phyloP scores from a whole-genome alignment of 2,797 vertebrate genomes.

The Otus scops region DNA sequence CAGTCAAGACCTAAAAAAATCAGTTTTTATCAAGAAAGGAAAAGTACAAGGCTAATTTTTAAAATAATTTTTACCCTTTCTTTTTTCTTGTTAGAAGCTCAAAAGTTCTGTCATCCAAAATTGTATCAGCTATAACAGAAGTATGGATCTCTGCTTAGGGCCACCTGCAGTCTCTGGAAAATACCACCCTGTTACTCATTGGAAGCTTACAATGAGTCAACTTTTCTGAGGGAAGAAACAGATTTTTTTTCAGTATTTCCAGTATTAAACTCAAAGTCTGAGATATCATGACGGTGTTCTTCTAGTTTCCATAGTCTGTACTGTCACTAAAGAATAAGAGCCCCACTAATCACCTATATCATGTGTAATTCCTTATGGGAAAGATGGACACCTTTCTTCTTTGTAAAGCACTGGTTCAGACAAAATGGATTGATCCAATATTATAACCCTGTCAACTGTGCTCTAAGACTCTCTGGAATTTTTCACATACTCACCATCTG shows the following conservation, averaged over 20 bases:
- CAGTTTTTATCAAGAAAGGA: neutral
- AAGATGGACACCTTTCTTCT: neutral
- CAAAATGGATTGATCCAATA: neutral
- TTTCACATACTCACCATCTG: neutral
- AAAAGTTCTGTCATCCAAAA: neutral
- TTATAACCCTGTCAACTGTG: neutral
- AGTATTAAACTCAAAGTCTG: neutral
- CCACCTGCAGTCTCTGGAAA: neutral
- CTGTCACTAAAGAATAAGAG: neutral
- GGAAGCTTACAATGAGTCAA: neutral
- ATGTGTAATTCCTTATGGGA: neutral
- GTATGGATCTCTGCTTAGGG: neutral
- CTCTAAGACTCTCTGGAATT: neutral
- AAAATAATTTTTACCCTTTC: neutral
- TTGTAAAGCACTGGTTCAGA: neutral
- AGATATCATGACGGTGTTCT: neutral
- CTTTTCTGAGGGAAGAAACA: neutral
- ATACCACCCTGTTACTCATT: neutral
- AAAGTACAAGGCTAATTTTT: neutral
- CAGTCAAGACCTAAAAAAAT: neutral
- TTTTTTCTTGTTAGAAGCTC: neutral
- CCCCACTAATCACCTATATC: neutral
- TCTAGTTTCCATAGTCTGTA: neutral
- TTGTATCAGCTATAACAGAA: neutral
- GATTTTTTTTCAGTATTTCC: neutral